These are phyloP conservation scores for Vesta saturnalis DNA, from an alignment of 2,888 invertebrate species.

Conservation along the genomic window DNA sequence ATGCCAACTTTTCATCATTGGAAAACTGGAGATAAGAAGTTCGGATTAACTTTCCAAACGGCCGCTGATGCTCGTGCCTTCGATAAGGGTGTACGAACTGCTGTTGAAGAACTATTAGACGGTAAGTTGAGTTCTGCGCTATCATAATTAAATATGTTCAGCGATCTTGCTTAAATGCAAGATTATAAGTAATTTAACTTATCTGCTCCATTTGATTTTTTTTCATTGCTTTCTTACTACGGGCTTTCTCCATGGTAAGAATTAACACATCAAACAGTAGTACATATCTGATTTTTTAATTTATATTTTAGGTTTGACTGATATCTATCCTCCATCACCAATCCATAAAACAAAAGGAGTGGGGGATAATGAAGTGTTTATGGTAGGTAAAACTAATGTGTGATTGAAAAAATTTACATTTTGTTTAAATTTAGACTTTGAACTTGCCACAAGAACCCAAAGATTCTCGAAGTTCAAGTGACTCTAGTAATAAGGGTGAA, in stretches of 20 bases:
- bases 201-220: conserved; percentile 69
- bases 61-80: conserved; percentile 95
- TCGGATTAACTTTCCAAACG: conserved; percentile 95
- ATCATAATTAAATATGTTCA: conserved; percentile 10
- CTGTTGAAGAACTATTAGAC: conserved; percentile 89
- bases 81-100: conserved; percentile 89
- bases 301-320: conserved; percentile 78
- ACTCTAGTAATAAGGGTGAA: conserved; percentile 66
- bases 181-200: conserved; percentile 68
- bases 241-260: conserved; percentile 75
- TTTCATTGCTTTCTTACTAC: conserved; percentile 72
- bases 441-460: conserved; percentile 84
- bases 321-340: conserved; percentile 75
- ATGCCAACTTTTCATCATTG: conserved; percentile 99
- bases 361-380: conserved; percentile 94
- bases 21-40: conserved; percentile 94
- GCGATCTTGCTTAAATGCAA: conserved; percentile 39
- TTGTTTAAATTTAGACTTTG: conserved; percentile 72
- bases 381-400: conserved; percentile 72
- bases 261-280: conserved; percentile 46
- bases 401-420: not conserved
- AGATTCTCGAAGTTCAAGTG: conserved; percentile 80
- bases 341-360: conserved; percentile 78
- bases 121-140: conserved; percentile 70
- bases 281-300: not conserved